phyloP scores from a whole-genome alignment of 2,888 invertebrate genomes.

The Trypoxylon attenuatum region DNA sequence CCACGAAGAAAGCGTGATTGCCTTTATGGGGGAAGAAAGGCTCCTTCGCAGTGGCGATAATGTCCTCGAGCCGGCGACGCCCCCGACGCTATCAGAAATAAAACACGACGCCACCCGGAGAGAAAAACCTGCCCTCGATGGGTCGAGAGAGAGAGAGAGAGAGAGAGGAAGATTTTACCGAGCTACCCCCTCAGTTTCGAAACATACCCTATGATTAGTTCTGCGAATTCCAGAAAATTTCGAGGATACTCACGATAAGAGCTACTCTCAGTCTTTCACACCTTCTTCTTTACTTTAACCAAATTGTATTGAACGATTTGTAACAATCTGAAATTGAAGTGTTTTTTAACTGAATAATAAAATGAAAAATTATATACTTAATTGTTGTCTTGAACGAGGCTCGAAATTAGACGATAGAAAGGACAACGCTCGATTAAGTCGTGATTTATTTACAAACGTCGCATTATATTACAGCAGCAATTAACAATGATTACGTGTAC shows the following conservation, averaged over 20 bases:
- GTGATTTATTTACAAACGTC: slow-evolving; percentile 67
- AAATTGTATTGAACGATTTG: too few species aligned
- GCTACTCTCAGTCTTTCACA: not conserved
- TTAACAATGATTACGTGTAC: slow-evolving; percentile 59
- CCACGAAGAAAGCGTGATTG: slow-evolving; percentile 73
- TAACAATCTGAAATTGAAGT: too few species aligned
- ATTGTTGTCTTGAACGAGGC: not conserved
- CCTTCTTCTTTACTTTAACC: not conserved
- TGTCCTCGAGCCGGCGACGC: slow-evolving; percentile 65
- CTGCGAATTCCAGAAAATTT: not conserved
- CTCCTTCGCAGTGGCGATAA: slow-evolving; percentile 74
- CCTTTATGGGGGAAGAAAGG: slow-evolving; percentile 75
- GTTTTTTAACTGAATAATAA: too few species aligned
- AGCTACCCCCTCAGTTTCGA: not conserved
- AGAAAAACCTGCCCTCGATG: too few species aligned
- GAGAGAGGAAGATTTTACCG: slow-evolving; percentile 12
- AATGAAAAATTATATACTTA: too few species aligned
- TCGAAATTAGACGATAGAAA: too few species aligned
- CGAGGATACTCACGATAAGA: too few species aligned
- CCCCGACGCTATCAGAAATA: slow-evolving; percentile 72
- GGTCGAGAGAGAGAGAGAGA: slow-evolving; percentile 23
- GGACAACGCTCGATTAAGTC: slow-evolving; percentile 42
- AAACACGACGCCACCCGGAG: slow-evolving; percentile 60
- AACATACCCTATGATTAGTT: not conserved
- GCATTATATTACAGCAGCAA: slow-evolving; percentile 64